Percentiles rank a stretch among this genome's conserved stretches.
These are phyloP conservation scores for Onychostoma macrolepis DNA, from an alignment of 2,113 vertebrate genomes.

Conservation along the genomic window DNA sequence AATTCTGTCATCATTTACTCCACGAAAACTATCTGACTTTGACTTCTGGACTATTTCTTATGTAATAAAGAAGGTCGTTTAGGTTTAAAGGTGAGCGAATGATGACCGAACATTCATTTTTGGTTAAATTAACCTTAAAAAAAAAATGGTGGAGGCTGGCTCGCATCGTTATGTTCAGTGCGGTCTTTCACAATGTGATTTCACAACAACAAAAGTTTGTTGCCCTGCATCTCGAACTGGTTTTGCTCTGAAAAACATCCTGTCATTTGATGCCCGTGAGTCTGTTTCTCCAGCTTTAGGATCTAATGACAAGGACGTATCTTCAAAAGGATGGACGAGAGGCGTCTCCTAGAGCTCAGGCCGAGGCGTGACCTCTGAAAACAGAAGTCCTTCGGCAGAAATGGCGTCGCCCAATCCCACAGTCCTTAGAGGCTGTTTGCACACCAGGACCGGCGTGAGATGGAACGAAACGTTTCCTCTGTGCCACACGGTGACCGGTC, in stretches of 20 bases:
- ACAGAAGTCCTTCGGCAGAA: constrained; percentile 92
- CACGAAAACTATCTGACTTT: neutral
- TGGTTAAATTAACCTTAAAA: neutral
- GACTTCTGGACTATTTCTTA: neutral
- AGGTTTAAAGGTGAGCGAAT: neutral
- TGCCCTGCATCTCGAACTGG: neutral
- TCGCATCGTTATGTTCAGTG: constrained; percentile 25
- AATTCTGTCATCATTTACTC: constrained; percentile 1
- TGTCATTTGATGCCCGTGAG: constrained; percentile 50
- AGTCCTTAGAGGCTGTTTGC: constrained; percentile 89
- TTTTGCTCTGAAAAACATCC: constrained; percentile 17
- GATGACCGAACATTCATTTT: neutral
- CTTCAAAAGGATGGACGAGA: neutral
- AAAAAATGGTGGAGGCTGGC: neutral
- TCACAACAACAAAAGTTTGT: constrained; percentile 34
- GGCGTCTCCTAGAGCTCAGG: constrained; percentile 26
- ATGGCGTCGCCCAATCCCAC: constrained; percentile 97
- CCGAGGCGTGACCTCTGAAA: constrained; percentile 78
- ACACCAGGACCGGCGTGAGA: constrained; percentile 90
- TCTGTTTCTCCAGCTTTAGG: constrained; percentile 50
- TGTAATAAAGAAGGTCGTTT: neutral
- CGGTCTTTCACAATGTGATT: constrained; percentile 33
- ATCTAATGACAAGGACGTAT: neutral
- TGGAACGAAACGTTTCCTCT: constrained; percentile 87
- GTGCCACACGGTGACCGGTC: constrained; percentile 85